A percentile compares a stretch with the other conserved stretches of the same genome.
Conservation (phyloP, 1,140 invertebrate species). For the Philaenus spumarius region DNA sequence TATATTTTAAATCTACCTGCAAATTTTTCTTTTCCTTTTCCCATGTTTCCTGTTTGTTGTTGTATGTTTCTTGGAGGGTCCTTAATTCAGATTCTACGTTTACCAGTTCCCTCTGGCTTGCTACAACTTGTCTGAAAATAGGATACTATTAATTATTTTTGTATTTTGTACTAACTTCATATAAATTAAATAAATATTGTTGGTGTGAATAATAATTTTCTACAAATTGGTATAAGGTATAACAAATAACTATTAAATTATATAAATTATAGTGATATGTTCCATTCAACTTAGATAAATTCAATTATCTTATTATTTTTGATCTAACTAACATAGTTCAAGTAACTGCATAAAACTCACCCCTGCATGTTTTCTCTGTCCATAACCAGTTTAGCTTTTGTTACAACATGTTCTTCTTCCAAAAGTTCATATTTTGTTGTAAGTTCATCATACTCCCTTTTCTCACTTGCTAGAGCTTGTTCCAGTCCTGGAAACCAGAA, state of each 20-base stretch:
- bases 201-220: too few species aligned
- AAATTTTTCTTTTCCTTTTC: conserved; percentile 64
- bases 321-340: too few species aligned
- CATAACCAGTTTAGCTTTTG: conserved; percentile 65
- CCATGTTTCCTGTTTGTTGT: conserved; percentile 60
- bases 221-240: too few species aligned
- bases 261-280: too few species aligned
- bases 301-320: too few species aligned
- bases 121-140: conserved; percentile 39
- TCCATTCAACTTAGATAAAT: too few species aligned
- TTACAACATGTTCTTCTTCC: conserved; percentile 73
- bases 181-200: too few species aligned
- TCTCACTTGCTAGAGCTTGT: conserved; percentile 53
- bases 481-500: conserved; percentile 55
- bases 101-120: conserved; percentile 49
- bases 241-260: too few species aligned
- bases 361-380: conserved; percentile 64
- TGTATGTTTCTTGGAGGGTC: conserved; percentile 58
- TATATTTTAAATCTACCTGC: too few species aligned
- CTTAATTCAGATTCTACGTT: conserved; percentile 57
- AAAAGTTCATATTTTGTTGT: conserved; percentile 73
- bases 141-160: too few species aligned
- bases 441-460: conserved; percentile 69
- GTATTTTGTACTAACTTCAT: too few species aligned
- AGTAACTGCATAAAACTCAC: conserved; percentile 29